Evolutionary conservation across 2,797 vertebrate species (phyloP).

Genomic region (Uromys caudimaculatus): DNA sequence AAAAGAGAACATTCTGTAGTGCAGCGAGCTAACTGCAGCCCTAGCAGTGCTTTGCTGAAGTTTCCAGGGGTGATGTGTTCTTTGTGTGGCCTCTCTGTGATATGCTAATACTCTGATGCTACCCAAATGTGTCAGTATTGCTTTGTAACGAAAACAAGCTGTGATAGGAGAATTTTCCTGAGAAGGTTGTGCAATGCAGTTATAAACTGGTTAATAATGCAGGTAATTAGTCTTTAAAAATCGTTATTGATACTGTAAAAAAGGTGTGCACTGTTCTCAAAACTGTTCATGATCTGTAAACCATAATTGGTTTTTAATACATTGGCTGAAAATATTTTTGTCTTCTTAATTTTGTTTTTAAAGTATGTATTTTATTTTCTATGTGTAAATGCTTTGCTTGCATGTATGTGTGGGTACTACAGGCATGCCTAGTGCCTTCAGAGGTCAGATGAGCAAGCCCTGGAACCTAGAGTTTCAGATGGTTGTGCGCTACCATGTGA

Average conservation of each 20-base stretch:
- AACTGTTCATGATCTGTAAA: slow-evolving; percentile 35
- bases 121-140: neutral
- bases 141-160: slow-evolving; percentile 7
- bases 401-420: neutral
- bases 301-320: neutral
- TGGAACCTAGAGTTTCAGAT: neutral
- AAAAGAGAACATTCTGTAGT: neutral
- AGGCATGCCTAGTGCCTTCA: neutral
- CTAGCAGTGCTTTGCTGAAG: neutral
- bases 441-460: neutral
- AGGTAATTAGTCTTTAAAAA: slow-evolving; percentile 4
- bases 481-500: neutral
- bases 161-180: neutral
- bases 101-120: neutral
- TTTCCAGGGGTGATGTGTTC: neutral
- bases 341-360: neutral
- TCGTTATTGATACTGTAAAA: neutral
- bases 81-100: neutral
- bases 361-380: neutral
- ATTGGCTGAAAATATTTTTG: neutral
- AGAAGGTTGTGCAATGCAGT: slow-evolving; percentile 6
- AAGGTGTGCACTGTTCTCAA: neutral
- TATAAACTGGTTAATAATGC: slow-evolving; percentile 4
- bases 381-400: neutral
- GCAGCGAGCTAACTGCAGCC: neutral